These are phyloP conservation scores for Linnaemya tessellans DNA, from an alignment of 2,888 invertebrate species.

Conservation along the genomic window DNA sequence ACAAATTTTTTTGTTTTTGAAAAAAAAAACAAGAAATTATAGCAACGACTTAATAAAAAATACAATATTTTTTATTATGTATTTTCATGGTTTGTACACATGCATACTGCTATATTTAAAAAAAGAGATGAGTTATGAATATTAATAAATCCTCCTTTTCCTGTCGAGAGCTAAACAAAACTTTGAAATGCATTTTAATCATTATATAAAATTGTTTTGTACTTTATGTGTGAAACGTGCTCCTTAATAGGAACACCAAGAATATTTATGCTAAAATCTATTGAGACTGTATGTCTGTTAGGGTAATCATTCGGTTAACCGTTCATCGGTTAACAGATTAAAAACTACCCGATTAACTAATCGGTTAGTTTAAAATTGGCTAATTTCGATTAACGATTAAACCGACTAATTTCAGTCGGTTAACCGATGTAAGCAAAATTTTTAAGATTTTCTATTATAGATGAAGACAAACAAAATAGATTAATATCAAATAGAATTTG, in stretches of 20 bases:
- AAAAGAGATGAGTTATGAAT: constrained; percentile 35
- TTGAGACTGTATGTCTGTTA: constrained; percentile 10
- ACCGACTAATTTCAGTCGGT: too few species aligned
- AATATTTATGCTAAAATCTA: constrained; percentile 15
- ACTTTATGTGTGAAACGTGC: constrained; percentile 50
- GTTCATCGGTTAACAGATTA: too few species aligned
- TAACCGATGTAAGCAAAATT: too few species aligned
- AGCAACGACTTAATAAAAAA: constrained; percentile 4
- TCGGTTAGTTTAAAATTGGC: too few species aligned
- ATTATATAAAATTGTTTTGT: constrained; percentile 41
- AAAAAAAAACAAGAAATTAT: constrained; percentile 4
- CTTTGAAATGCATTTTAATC: constrained; percentile 62
- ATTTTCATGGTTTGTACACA: background rate
- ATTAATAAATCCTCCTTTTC: constrained; percentile 52
- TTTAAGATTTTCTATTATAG: too few species aligned
- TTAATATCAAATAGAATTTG: too few species aligned
- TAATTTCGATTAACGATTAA: too few species aligned
- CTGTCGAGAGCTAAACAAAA: constrained; percentile 1
- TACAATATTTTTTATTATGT: background rate
- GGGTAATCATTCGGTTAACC: too few species aligned
- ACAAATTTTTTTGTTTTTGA: constrained; percentile 28
- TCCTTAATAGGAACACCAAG: constrained; percentile 42
- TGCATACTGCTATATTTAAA: background rate
- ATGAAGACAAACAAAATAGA: too few species aligned
- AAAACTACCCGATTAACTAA: too few species aligned